Percentiles rank a stretch among this genome's conserved stretches.
phyloP scores from a whole-genome alignment of 2,888 invertebrate genomes.

The Clistopyga incitator region DNA sequence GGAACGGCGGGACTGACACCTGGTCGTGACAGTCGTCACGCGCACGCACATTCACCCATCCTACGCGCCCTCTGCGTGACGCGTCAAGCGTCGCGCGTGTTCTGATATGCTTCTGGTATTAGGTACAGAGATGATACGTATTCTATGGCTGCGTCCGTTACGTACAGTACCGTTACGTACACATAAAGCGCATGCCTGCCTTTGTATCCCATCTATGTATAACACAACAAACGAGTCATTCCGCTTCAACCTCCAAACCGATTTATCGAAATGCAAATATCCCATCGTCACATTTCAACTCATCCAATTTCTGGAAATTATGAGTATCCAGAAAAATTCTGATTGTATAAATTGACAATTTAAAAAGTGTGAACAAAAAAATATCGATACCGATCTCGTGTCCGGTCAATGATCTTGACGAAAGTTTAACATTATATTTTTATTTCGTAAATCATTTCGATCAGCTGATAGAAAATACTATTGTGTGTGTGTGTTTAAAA shows the following conservation, averaged over 20 bases:
- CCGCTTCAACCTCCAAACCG: background rate
- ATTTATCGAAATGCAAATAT: background rate
- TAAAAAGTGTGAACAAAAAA: no score
- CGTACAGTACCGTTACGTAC: slow-evolving; percentile 8
- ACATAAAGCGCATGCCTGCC: slow-evolving; percentile 2
- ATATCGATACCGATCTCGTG: no score
- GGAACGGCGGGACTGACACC: slow-evolving; percentile 67
- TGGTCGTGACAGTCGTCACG: slow-evolving; percentile 75
- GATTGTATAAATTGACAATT: no score
- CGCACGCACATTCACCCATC: slow-evolving; percentile 66
- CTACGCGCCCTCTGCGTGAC: slow-evolving; percentile 50
- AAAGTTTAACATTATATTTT: no score
- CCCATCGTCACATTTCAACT: no score
- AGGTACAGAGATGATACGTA: slow-evolving; percentile 58
- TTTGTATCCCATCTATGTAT: background rate
- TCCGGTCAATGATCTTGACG: no score
- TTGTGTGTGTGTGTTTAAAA: no score
- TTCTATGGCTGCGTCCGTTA: slow-evolving; percentile 18
- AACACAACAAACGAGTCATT: background rate
- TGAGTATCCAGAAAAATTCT: no score
- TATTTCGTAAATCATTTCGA: no score
- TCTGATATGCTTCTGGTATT: slow-evolving; percentile 60
- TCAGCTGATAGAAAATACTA: no score
- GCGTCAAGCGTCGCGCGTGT: slow-evolving; percentile 65
- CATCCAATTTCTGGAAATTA: no score